A percentile compares a stretch with the other conserved stretches of the same genome.
Conservation (phyloP, 2,113 vertebrate genomes). For the Emydocephalus ijimae region DNA sequence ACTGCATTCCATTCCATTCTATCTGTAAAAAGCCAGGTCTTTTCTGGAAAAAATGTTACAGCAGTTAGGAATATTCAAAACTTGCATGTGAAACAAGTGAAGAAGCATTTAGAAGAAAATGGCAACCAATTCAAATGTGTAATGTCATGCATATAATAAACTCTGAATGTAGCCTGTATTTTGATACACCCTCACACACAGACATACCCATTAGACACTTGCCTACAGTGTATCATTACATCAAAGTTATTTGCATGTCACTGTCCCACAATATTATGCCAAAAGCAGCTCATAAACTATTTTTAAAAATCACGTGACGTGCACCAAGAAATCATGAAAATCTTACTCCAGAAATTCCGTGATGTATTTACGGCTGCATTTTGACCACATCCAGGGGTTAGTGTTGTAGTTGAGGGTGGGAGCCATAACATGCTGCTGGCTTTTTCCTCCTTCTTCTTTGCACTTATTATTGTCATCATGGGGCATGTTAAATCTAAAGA, state of each 20-base stretch:
- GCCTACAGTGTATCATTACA: not conserved
- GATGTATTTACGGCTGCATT: conserved; percentile 97
- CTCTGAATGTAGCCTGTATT: not conserved
- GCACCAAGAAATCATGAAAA: conserved; percentile 9
- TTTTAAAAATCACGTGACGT: not conserved
- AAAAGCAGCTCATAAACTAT: not conserved
- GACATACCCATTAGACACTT: not conserved
- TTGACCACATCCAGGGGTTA: conserved; percentile 99
- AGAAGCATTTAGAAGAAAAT: not conserved
- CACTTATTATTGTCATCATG: conserved; percentile 98
- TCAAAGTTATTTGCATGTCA: not conserved
- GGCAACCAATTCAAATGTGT: not conserved
- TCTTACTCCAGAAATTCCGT: conserved; percentile 98
- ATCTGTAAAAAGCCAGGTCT: not conserved
- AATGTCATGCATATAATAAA: not conserved
- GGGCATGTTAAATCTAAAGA: conserved; percentile 94
- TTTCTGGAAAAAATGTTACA: not conserved
- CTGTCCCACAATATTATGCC: not conserved
- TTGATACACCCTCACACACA: not conserved
- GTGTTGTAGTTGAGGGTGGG: conserved; percentile 95
- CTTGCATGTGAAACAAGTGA: not conserved
- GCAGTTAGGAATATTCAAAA: not conserved
- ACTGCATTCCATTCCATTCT: not conserved
- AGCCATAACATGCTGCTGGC: conserved; percentile 95
- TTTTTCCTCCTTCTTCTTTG: conserved; percentile 91